These are phyloP conservation scores for Tethya wilhelma DNA, from an alignment of 37 sponge, comb jelly and placozoan species.

Conservation along the genomic window DNA sequence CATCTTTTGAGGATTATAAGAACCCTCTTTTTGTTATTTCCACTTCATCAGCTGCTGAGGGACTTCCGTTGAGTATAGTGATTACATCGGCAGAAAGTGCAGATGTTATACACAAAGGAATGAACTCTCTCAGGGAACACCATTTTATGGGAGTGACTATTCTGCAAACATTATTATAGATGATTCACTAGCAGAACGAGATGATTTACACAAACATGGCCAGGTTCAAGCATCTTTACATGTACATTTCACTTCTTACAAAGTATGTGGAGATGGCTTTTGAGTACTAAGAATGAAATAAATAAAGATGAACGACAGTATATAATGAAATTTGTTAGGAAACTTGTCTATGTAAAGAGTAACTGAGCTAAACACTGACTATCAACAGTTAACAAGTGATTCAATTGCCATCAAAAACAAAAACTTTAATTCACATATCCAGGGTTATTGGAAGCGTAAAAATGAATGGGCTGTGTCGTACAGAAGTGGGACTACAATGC, in stretches of 20 bases:
- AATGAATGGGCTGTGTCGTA: neutral
- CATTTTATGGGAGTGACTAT: constrained; percentile 12
- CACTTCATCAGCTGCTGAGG: constrained; percentile 8
- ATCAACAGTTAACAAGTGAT: neutral
- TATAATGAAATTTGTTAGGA: neutral
- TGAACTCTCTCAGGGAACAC: neutral
- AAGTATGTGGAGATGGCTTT: neutral
- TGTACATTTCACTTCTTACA: neutral
- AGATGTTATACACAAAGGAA: neutral
- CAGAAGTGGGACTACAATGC: neutral
- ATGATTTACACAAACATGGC: constrained; percentile 13
- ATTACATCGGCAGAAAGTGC: constrained; percentile 19
- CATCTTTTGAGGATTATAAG: constrained; percentile 15
- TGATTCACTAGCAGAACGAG: constrained; percentile 12
- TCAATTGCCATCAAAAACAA: neutral
- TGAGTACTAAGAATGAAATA: neutral
- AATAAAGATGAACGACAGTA: neutral
- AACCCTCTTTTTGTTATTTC: constrained; percentile 15
- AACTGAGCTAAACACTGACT: neutral
- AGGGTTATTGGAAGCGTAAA: neutral
- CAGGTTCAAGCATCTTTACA: neutral
- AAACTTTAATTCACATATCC: neutral
- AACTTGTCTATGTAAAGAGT: neutral
- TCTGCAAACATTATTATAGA: constrained; percentile 15
- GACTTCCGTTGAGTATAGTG: constrained; percentile 13